Evolutionary conservation across 2,113 vertebrate genomes (phyloP).

Genomic region (Rousettus leschenaultii): DNA sequence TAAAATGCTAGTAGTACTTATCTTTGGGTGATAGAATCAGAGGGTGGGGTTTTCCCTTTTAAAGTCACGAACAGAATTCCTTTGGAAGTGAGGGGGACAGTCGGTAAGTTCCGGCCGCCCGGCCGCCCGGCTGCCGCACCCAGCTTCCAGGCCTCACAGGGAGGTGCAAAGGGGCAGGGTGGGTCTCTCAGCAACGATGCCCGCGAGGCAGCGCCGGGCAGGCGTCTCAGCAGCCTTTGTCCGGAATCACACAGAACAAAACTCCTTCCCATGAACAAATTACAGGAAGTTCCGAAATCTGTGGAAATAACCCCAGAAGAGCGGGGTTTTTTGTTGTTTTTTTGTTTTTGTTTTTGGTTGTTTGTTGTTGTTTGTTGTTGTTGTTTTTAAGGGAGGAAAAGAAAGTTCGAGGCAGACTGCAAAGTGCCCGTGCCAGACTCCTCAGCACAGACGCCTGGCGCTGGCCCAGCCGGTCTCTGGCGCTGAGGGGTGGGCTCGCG

Average conservation of each 20-base stretch:
- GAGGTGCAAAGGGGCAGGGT: fast-evolving
- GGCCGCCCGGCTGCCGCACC: not conserved
- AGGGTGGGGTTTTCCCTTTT: not conserved
- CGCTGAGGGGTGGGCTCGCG: not conserved
- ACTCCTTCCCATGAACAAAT: not conserved
- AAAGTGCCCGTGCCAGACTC: not conserved
- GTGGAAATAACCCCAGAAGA: not conserved
- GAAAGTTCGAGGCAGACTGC: not conserved
- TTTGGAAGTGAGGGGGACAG: not conserved
- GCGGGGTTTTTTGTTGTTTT: not conserved
- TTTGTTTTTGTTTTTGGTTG: no score
- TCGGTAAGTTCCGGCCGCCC: not conserved
- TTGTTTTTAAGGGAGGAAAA: not conserved
- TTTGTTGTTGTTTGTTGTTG: no score
- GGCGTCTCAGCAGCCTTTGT: fast-evolving
- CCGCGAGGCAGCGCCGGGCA: no score
- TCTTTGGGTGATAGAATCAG: not conserved
- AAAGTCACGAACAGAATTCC: not conserved
- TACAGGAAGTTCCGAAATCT: not conserved
- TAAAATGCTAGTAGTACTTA: not conserved
- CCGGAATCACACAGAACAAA: not conserved
- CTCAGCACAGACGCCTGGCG: not conserved
- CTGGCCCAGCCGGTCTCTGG: not conserved
- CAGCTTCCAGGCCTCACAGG: not conserved
- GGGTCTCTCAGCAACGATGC: not conserved